Conservation (phyloP, 2,797 vertebrate genomes). For the Cetoscarus ocellatus region DNA sequence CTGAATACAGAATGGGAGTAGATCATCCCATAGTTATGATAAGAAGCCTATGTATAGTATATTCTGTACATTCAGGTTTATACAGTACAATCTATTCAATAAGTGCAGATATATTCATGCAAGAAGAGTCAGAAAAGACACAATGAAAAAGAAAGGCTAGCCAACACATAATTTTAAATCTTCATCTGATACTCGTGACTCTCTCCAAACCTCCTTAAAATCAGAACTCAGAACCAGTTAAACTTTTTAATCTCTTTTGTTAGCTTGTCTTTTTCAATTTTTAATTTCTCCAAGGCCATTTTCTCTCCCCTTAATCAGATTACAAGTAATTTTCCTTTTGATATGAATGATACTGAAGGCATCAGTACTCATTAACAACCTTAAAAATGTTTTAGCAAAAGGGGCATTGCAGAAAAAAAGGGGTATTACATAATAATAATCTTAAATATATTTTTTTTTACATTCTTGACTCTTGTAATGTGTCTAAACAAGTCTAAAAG, state of each 20-base stretch:
- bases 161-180: conserved; percentile 68
- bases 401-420: conserved; percentile 44
- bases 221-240: conserved; percentile 39
- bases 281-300: conserved; percentile 24
- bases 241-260: conserved; percentile 41
- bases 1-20: conserved; percentile 80
- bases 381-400: conserved; percentile 69
- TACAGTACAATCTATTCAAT: conserved; percentile 88
- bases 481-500: conserved; percentile 66
- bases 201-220: conserved; percentile 52
- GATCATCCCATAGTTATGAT: conserved; percentile 82
- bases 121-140: conserved; percentile 80
- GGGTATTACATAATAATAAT: conserved; percentile 46
- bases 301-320: conserved; percentile 26
- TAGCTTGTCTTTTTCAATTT: conserved; percentile 32
- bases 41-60: conserved; percentile 84
- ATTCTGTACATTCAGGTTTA: conserved; percentile 89
- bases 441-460: conserved; percentile 68
- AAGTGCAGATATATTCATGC: conserved; percentile 88
- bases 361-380: conserved; percentile 53
- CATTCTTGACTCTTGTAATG: conserved; percentile 66
- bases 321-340: conserved; percentile 43
- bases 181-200: conserved; percentile 56
- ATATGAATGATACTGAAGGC: conserved; percentile 57
- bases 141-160: conserved; percentile 72